Base-by-base conservation (phyloP, 2,113 vertebrate genomes). In the Burhinus bistriatus region DNA sequence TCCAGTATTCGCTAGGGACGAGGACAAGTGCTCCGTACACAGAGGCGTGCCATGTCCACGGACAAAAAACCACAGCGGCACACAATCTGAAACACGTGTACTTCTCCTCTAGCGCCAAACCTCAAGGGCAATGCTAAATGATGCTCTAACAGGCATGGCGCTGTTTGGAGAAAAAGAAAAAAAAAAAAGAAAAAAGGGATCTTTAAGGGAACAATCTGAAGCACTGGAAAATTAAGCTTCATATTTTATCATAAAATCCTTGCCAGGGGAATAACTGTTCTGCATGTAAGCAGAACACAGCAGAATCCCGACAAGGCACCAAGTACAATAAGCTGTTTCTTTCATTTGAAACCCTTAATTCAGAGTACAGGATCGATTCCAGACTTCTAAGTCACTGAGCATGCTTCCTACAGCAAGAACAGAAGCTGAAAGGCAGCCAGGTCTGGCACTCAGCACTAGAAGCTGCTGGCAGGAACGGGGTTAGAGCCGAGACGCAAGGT, bases 371-470 rank as follows among this genome's bases (percentile, higher is more conserved):
- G 88, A 95, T 70, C 3, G 26, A 23, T n/a, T 88, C 92, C 96
- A 92, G 93, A 36, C 89, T 77, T 38, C 44, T 5, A 23, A 87
- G 93, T 54, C 71, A 66, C 88, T 2, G 54, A 85, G 79, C 75
- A 59, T 5, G 57, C 87, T 79, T 93, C 90, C 87, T 64, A 2
- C 69, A 51, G 86, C 79, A 34, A 21, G 62, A 27, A 14, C 49
- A 70, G 73, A 5, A 71, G 87, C 91, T 68, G 89, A 66, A 32
- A 5, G 65, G 85, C 92, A 44, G 95, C 94, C 96, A 95, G 94
- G 83, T 25, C 94, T 84, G 89, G 93, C 88, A 55, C 65, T 19
- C 10, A 3, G 94, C 34, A 9, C 72, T 10, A 20, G 80, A n/a
- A 90, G 87, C 82, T 69, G 90, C 87, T 75, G 92, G 96, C 93